These are phyloP conservation scores for Drosophila meridionalis DNA, from an alignment of 2,888 invertebrate genomes.

Conservation along the genomic window DNA sequence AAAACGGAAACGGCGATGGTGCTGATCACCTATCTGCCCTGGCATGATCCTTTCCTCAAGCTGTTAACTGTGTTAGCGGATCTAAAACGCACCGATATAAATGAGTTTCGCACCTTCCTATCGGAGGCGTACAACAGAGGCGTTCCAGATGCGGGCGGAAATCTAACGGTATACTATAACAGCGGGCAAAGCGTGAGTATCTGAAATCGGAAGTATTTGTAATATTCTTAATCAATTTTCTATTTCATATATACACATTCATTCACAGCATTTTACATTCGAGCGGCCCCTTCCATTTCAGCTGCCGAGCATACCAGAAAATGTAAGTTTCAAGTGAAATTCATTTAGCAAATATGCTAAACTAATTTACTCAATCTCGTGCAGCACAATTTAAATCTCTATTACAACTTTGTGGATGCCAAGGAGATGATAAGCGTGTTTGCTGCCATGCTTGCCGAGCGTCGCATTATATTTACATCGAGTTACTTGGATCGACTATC, in stretches of 20 bases:
- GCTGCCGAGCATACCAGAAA: conserved; percentile 97
- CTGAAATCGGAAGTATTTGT: not conserved
- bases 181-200: conserved; percentile 87
- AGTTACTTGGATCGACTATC: conserved; percentile 94
- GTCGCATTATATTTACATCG: conserved; percentile 96
- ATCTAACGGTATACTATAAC: conserved; percentile 88
- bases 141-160: conserved; percentile 89
- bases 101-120: conserved; percentile 86
- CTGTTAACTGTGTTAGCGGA: conserved; percentile 82
- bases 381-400: conserved; percentile 98
- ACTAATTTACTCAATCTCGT: conserved; percentile 47
- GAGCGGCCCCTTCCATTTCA: conserved; percentile 92
- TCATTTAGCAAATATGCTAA: not conserved
- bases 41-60: conserved; percentile 96
- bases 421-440: conserved; percentile 98
- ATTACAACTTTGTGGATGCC: conserved; percentile 98
- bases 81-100: conserved; percentile 76
- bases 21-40: conserved; percentile 95
- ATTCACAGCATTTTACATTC: conserved; percentile 90
- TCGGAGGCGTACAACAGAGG: conserved; percentile 89
- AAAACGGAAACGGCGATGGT: conserved; percentile 94
- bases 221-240: not conserved
- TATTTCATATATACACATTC: conserved; percentile 47
- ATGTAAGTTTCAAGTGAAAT: conserved; percentile 88
- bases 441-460: conserved; percentile 97